A percentile compares a stretch with the other conserved stretches of the same genome.
These are phyloP conservation scores for Endotricha flammealis DNA, from an alignment of 2,888 invertebrate genomes.

Conservation along the genomic window DNA sequence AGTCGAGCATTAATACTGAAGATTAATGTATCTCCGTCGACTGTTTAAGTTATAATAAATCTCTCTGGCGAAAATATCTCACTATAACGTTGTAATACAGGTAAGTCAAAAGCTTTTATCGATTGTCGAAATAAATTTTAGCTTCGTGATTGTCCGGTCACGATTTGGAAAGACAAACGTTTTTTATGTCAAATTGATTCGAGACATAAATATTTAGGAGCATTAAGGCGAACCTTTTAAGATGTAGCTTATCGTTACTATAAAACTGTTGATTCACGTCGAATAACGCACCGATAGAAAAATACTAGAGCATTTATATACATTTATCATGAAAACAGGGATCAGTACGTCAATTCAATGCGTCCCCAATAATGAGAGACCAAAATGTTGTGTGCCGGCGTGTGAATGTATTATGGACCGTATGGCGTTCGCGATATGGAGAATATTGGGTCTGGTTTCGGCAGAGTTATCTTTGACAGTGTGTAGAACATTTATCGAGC, in stretches of 20 bases:
- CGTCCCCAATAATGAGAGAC: slow-evolving; percentile 39
- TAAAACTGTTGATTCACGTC: not conserved
- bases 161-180: slow-evolving; percentile 39
- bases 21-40: slow-evolving; percentile 48
- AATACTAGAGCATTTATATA: slow-evolving; percentile 31
- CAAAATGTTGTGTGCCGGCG: slow-evolving; percentile 21
- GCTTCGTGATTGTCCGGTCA: slow-evolving; percentile 47
- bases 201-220: slow-evolving; percentile 31
- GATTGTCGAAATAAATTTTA: slow-evolving; percentile 47
- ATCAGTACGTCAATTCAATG: slow-evolving; percentile 46
- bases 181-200: slow-evolving; percentile 22
- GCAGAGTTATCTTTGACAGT: slow-evolving; percentile 31
- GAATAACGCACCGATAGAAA: slow-evolving; percentile 22
- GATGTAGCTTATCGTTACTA: slow-evolving; percentile 4
- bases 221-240: slow-evolving; percentile 24
- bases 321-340: slow-evolving; percentile 43
- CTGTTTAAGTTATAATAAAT: slow-evolving; percentile 55
- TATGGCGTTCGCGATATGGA: slow-evolving; percentile 27
- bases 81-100: slow-evolving; percentile 27
- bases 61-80: slow-evolving; percentile 36
- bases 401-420: slow-evolving; percentile 24
- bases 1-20: slow-evolving; percentile 41
- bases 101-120: slow-evolving; percentile 43
- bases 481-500: slow-evolving; percentile 45
- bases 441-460: slow-evolving; percentile 21